Base-by-base conservation (phyloP, 2,113 vertebrate genomes). In the Cyanoderma ruficeps region DNA sequence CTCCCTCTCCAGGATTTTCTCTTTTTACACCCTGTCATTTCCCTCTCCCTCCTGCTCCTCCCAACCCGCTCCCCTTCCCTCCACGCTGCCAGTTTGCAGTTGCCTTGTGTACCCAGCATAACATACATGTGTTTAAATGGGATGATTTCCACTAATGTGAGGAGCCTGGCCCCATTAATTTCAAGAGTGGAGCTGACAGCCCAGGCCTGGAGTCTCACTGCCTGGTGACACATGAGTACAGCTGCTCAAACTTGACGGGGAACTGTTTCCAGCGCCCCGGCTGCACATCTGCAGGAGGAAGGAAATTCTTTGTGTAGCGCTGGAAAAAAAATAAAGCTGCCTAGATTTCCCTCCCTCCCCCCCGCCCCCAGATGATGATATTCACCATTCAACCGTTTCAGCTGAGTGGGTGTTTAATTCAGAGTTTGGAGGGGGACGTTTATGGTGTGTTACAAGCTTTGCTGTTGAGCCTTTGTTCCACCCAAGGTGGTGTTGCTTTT, bases 261-360 rank as follows among this genome's bases (percentile, higher is more conserved):
- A 97, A 91, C 93, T 87, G 76, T 92, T 97, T 95, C 96, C 96
- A 97, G 93, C 13, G 5, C 92, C 53, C 56, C 18, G 47, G 86
- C 83, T 93, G 96, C 93, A 94, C 96, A 97, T 97, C 96, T 97
- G 96, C 93, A 90, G 88, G 52, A 96, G 96, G 96, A 97, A 97
- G 96, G 96, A 96, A 97, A 97, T 95, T 92, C 90, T 96, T 96
- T 96, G 87, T 90, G 79, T 18, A 86, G 60, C 0, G 1, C 85
- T 96, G 96, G 96, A 94, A 96, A 95, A 96, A 95, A 59, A 96
- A 91, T 76, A 96, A 96, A 93, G 75, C 71, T 1, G 76, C 92
- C 83, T 81, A 81, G 83, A 78, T 95, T 91, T 79, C 81, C 81
- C 74, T 68, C 30, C 67, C 31, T 41, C 31, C 47, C 74, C 42